Evolutionary conservation across 92 coral and sea anemone genomes (phyloP).

Genomic region (Micromussa lordhowensis): DNA sequence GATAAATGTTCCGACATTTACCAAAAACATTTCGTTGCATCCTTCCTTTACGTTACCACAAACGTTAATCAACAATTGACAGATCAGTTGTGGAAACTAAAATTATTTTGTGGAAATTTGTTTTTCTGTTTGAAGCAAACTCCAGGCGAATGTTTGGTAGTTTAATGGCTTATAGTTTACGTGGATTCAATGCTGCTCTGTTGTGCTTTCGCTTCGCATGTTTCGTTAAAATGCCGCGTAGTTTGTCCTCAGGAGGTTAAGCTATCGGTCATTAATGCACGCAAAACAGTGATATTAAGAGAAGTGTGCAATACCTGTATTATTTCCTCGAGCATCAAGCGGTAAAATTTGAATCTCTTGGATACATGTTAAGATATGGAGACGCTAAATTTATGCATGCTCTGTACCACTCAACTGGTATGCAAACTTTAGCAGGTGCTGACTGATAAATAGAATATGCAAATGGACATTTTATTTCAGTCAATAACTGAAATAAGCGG

Average conservation of each 20-base stretch:
- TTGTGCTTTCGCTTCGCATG: background rate
- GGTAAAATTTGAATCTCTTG: background rate
- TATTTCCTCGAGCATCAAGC: background rate
- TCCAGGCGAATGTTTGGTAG: background rate
- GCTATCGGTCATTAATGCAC: background rate
- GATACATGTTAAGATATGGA: no score
- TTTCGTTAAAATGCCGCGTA: background rate
- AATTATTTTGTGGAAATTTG: background rate
- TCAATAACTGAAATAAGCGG: background rate
- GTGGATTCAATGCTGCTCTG: background rate
- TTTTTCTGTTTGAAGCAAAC: background rate
- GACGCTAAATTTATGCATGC: conserved; percentile 24
- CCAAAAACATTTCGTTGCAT: background rate
- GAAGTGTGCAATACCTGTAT: background rate
- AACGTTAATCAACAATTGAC: background rate
- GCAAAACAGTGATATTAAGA: background rate
- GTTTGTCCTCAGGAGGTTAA: background rate
- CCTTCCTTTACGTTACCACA: background rate
- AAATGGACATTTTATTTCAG: conserved; percentile 11
- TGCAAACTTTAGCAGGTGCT: conserved; percentile 50
- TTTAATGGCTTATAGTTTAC: background rate
- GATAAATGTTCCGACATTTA: background rate
- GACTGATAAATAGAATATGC: conserved; percentile 21
- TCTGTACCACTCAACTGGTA: background rate
- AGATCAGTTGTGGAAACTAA: background rate